Conservation (phyloP, 2,888 invertebrate genomes). For the Andrena praecox region DNA sequence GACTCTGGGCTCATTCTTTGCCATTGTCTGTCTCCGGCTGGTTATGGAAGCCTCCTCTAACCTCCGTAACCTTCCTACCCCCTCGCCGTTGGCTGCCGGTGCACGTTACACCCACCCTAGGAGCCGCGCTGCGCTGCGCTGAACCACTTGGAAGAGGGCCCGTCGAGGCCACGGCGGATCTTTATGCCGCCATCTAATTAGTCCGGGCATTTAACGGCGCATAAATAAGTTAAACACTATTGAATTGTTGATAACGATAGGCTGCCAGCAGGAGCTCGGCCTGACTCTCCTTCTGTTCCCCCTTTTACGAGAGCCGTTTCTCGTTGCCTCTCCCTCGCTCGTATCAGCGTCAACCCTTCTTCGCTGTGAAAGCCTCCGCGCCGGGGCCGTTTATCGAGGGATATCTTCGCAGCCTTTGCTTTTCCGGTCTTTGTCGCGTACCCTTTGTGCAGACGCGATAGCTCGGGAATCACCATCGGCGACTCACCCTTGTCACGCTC, state of each 20-base stretch:
- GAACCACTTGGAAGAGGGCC: conserved; percentile 70
- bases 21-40: conserved; percentile 81
- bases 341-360: conserved; percentile 59
- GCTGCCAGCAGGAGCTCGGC: conserved; percentile 49
- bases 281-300: conserved; percentile 31
- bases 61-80: conserved; percentile 69
- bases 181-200: conserved; percentile 81
- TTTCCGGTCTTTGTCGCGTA: conserved; percentile 42
- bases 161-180: conserved; percentile 72
- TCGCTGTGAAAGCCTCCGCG: conserved; percentile 12
- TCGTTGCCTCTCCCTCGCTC: conserved; percentile 29
- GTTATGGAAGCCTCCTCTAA: conserved; percentile 78
- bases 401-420: conserved; percentile 51
- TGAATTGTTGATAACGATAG: conserved; percentile 79
- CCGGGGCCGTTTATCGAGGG: conserved; percentile 51
- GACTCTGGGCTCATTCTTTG: conserved; percentile 81
- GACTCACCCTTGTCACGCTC: conserved; percentile 3
- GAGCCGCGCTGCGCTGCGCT: conserved; percentile 63
- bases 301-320: conserved; percentile 34
- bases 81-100: conserved; percentile 22
- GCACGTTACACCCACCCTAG: conserved; percentile 65
- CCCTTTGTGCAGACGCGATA: conserved; percentile 39
- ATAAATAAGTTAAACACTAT: conserved; percentile 80
- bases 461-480: conserved; percentile 36
- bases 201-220: conserved; percentile 80